These are phyloP conservation scores for Galemys pyrenaicus DNA, from an alignment of 2,113 vertebrate genomes.

Conservation along the genomic window DNA sequence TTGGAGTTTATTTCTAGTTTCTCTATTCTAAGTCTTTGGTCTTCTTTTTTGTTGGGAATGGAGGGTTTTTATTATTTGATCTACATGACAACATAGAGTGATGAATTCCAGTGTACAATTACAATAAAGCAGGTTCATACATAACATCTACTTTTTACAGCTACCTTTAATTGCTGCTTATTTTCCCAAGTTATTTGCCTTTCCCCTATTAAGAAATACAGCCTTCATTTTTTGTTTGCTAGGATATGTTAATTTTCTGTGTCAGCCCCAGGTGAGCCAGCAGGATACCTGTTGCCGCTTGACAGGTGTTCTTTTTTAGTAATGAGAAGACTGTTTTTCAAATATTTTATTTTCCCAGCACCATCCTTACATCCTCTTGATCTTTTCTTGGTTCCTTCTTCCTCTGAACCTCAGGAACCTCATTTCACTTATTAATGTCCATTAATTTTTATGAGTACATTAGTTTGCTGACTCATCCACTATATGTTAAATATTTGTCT, in stretches of 20 bases:
- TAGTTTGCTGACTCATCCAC: too few species aligned
- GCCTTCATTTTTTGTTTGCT: conserved; percentile 10
- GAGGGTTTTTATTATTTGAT: background rate
- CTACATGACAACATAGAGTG: background rate
- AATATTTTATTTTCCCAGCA: too few species aligned
- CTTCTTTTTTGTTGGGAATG: too few species aligned
- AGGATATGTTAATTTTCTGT: background rate
- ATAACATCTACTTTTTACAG: background rate
- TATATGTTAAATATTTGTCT: too few species aligned
- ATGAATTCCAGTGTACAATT: background rate
- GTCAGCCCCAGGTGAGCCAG: background rate
- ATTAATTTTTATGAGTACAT: too few species aligned
- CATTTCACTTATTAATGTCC: too few species aligned
- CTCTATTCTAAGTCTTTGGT: background rate
- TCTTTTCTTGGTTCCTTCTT: too few species aligned
- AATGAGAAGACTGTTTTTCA: too few species aligned
- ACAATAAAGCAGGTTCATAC: background rate
- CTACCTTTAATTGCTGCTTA: background rate
- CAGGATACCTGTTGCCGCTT: too few species aligned
- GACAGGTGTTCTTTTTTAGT: background rate
- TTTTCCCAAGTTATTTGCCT: conserved; percentile 17
- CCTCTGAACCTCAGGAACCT: too few species aligned
- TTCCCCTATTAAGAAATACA: conserved; percentile 21
- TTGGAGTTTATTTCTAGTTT: background rate
- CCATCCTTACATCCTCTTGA: too few species aligned